Evolutionary conservation across 2,797 vertebrate species (phyloP).

Genomic region (Gobionotothen gibberifrons): DNA sequence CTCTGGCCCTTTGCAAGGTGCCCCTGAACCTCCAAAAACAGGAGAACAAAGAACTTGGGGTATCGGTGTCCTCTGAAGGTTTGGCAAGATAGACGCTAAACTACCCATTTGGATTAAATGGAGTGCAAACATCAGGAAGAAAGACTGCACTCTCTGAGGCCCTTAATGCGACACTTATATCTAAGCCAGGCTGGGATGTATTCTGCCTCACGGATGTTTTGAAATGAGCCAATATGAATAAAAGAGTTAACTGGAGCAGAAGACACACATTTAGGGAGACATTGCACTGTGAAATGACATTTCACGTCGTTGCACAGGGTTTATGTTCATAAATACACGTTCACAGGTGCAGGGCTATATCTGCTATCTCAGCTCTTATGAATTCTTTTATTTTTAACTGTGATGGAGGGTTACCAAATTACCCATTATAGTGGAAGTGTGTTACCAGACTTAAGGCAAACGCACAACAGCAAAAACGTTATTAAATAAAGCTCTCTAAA

Average conservation of each 20-base stretch:
- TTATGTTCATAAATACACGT: slow-evolving; percentile 69
- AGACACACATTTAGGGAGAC: slow-evolving; percentile 71
- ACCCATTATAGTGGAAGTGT: slow-evolving; percentile 34
- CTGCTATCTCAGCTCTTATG: slow-evolving; percentile 62
- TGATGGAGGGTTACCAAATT: slow-evolving; percentile 40
- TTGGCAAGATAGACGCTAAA: slow-evolving; percentile 32
- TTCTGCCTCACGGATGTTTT: slow-evolving; percentile 72
- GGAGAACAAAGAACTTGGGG: slow-evolving; percentile 79
- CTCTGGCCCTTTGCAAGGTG: slow-evolving; percentile 97
- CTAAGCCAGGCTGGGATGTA: slow-evolving; percentile 60
- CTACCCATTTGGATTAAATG: slow-evolving; percentile 70
- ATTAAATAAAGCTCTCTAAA: slow-evolving; percentile 21
- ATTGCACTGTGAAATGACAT: slow-evolving; percentile 70
- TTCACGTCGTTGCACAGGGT: slow-evolving; percentile 72
- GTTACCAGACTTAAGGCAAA: slow-evolving; percentile 25
- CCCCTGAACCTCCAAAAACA: slow-evolving; percentile 93
- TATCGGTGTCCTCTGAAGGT: slow-evolving; percentile 66
- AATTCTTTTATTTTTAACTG: slow-evolving; percentile 64
- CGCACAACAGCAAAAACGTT: slow-evolving; percentile 3
- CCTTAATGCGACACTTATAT: slow-evolving; percentile 76
- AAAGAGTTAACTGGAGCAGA: slow-evolving; percentile 81
- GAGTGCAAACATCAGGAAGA: slow-evolving; percentile 67
- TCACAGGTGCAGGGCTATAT: slow-evolving; percentile 66
- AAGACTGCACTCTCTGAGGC: slow-evolving; percentile 64
- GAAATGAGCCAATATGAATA: slow-evolving; percentile 75